Conservation (phyloP, 1,140 invertebrate genomes). For the Physella acuta region DNA sequence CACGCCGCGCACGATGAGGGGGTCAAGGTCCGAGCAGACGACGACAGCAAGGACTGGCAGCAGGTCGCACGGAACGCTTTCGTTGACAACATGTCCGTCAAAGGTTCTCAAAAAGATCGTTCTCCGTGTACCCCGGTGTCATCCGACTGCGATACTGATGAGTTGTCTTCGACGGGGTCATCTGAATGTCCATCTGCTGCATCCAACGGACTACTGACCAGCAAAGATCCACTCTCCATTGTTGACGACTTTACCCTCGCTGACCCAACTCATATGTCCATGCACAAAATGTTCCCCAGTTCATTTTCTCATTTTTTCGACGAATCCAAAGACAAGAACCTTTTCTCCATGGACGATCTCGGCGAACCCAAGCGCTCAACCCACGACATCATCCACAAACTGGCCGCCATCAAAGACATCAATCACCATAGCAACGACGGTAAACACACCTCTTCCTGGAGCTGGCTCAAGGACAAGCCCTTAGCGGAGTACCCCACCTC, state of each 20-base stretch:
- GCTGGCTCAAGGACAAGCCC: background rate
- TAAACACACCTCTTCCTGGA: background rate
- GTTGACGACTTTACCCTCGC: background rate
- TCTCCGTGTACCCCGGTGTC: background rate
- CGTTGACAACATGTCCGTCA: constrained; percentile 8
- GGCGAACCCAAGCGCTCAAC: too few relatives aligned
- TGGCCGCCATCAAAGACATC: background rate
- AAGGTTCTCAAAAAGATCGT: background rate
- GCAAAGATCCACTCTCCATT: background rate
- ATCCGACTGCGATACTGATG: constrained; percentile 4
- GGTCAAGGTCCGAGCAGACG: background rate
- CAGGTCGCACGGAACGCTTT: constrained; percentile 13
- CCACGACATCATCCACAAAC: too few relatives aligned
- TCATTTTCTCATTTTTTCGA: background rate
- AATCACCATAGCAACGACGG: background rate
- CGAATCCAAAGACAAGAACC: background rate
- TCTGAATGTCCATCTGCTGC: constrained; percentile 6
- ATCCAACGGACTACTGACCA: background rate
- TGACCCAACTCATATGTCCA: background rate
- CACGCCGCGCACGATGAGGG: background rate
- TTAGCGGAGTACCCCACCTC: background rate
- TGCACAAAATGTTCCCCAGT: background rate
- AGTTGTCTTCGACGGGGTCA: background rate
- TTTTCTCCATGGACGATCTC: background rate
- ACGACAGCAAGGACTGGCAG: background rate